Evolutionary conservation across 2,797 vertebrate genomes (phyloP).

Genomic region (Botia almorhae): DNA sequence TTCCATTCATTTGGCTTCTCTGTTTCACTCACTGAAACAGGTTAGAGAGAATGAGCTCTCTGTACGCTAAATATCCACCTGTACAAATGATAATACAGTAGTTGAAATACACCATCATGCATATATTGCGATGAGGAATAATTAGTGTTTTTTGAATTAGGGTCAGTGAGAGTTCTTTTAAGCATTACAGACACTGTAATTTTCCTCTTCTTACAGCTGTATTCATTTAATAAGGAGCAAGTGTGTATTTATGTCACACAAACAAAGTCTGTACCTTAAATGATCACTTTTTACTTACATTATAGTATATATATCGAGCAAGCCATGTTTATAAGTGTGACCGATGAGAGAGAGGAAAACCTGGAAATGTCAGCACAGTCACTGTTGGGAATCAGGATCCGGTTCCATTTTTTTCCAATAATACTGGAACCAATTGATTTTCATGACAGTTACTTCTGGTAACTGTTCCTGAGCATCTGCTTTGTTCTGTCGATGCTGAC

Average conservation of each 20-base stretch:
- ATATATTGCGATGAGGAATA: conserved; percentile 13
- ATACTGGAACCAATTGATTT: background rate
- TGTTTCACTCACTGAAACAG: conserved; percentile 13
- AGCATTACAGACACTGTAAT: background rate
- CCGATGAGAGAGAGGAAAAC: background rate
- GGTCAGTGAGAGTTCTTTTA: background rate
- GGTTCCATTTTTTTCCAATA: background rate
- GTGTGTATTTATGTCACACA: background rate
- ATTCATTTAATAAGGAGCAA: background rate
- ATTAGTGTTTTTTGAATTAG: background rate
- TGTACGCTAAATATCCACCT: background rate
- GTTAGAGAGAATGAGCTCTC: conserved; percentile 6
- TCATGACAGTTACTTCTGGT: background rate
- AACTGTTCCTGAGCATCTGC: background rate
- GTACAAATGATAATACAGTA: conserved; percentile 31
- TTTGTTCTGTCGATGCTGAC: background rate
- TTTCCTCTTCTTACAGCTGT: background rate
- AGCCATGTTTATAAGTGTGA: too few relatives aligned
- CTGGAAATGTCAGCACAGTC: background rate
- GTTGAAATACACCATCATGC: conserved; percentile 6
- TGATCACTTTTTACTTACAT: conserved; percentile 2
- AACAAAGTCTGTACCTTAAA: background rate
- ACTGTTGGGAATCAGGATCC: background rate
- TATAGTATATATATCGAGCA: background rate
- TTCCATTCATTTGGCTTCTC: conserved; percentile 6